These are phyloP conservation scores for Pygoscelis adeliae DNA, from an alignment of 2,113 vertebrate species.

Conservation along the genomic window DNA sequence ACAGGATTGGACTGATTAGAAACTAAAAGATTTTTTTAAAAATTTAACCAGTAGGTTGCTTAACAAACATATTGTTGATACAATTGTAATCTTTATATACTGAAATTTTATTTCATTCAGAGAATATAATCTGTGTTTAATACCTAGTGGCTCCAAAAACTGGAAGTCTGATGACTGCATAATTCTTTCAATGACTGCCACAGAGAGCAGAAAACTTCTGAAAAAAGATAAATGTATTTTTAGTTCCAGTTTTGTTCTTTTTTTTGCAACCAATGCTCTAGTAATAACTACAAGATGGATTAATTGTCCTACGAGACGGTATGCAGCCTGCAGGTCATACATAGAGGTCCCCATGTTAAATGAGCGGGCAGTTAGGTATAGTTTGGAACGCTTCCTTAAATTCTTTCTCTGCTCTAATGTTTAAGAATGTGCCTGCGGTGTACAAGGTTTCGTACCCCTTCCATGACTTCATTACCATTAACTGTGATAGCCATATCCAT, in stretches of 20 bases:
- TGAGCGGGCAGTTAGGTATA: background rate
- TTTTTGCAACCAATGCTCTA: background rate
- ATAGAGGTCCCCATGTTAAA: background rate
- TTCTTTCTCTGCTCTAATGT: background rate
- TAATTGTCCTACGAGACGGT: background rate
- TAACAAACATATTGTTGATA: background rate
- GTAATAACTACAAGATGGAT: background rate
- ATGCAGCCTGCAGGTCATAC: background rate
- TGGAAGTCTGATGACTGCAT: background rate
- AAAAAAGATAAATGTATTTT: background rate
- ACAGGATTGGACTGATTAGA: background rate
- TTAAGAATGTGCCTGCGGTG: background rate
- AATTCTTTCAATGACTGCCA: background rate
- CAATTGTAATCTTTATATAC: background rate
- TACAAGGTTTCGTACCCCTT: background rate
- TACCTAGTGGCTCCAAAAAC: background rate
- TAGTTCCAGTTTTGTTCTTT: background rate
- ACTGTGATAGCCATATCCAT: background rate
- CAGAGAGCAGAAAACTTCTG: background rate
- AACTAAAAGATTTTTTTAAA: background rate
- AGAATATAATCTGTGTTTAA: background rate
- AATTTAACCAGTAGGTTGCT: background rate
- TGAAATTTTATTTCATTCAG: background rate
- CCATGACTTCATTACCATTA: background rate
- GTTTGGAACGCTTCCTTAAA: background rate